Evolutionary conservation across 2,113 vertebrate genomes (phyloP).

Genomic region (Engystomops pustulosus): DNA sequence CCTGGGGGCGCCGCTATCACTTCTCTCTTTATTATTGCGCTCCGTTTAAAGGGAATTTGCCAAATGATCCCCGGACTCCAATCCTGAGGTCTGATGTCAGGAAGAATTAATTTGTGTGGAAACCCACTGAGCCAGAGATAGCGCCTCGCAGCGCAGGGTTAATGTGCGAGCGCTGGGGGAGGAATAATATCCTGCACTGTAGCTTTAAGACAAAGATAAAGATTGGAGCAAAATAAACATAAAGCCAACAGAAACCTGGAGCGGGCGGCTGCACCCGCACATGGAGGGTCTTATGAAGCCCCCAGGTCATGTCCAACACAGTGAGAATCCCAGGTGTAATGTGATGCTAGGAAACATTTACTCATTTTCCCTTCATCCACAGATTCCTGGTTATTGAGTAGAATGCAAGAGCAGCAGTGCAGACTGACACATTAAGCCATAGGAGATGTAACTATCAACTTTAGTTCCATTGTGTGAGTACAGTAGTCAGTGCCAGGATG

Average conservation of each 20-base stretch:
- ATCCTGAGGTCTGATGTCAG: conserved; percentile 77
- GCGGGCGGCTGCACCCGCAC: background rate
- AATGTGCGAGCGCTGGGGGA: conserved; percentile 69
- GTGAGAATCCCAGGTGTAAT: too few relatives aligned
- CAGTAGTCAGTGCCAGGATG: too few relatives aligned
- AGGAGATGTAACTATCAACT: background rate
- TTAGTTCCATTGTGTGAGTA: too few relatives aligned
- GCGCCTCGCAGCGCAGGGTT: conserved; percentile 76
- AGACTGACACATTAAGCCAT: background rate
- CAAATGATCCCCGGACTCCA: conserved; percentile 77
- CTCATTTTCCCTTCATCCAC: background rate
- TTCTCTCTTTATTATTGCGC: conserved; percentile 75
- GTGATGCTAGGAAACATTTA: too few relatives aligned
- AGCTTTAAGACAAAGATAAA: conserved; percentile 3
- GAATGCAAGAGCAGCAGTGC: background rate
- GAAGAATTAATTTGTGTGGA: conserved; percentile 82
- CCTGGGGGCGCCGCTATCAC: conserved; percentile 69
- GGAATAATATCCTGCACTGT: conserved; percentile 55
- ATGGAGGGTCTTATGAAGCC: background rate
- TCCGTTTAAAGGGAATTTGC: conserved; percentile 75
- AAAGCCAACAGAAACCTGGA: background rate
- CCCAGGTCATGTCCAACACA: background rate
- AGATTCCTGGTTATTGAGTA: background rate
- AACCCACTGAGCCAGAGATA: conserved; percentile 75
- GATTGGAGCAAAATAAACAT: background rate